Base-by-base conservation (phyloP, 2,113 vertebrate genomes). In the Sprattus sprattus region DNA sequence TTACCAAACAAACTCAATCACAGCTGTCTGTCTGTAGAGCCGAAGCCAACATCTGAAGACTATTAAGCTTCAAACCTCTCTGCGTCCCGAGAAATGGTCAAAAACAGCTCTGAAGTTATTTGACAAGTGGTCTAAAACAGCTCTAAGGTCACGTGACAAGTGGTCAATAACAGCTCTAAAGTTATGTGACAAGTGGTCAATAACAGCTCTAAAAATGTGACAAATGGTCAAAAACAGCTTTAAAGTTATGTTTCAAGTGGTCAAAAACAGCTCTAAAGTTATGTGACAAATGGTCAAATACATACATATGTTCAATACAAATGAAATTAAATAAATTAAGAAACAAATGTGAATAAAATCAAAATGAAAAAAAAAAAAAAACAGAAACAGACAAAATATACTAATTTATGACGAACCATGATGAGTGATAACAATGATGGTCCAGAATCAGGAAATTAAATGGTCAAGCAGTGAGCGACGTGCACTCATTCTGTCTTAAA, bases 241-340 rank as follows among this genome's bases (percentile, higher is more conserved):
- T 10, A n/a, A 39, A 57, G n/a, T 90, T 80, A 44, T 87, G 89
- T 85, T 87, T 89, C 39, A 39, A 39, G 39, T 39, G 39, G 39
- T 39, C 39, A 39, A 64, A 67, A 67, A 67, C 64, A 8, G 64
- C 6, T 6, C 7, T 10, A n/a, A 39, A 57, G n/a, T 90, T 80
- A 44, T 87, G 89, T 85, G 87, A 89, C 39, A 39, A 39, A 2
- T 39, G 39, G 39, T 39, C 39, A 39, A 39, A 39, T n/a, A n/a
- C n/a, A n/a, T n/a, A n/a, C n/a, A n/a, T n/a, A n/a, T n/a, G n/a
- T n/a, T 82, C 84, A 60, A 88, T 81, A 60, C 60, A 90, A 90
- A 90, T 85, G 32, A 90, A 39, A 39, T 39, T 1, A 39, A 39
- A 39, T 39, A 11, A 49, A 6, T 49, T 49, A 49, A 9, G 47